Evolutionary conservation across 2,113 vertebrate genomes (phyloP).

Genomic region (Sylvia atricapilla): DNA sequence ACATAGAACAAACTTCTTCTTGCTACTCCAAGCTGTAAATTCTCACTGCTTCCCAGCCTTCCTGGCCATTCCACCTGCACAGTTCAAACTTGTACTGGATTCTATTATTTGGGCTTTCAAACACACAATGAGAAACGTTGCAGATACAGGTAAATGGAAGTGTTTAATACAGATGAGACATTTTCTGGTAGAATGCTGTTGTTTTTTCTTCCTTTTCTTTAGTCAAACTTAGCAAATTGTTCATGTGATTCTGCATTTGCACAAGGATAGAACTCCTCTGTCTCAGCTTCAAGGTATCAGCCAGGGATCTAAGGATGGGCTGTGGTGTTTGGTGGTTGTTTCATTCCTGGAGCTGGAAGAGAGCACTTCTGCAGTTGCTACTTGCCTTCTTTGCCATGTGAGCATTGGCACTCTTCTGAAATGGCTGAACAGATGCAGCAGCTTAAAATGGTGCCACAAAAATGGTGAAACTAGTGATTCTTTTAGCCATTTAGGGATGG

Average conservation of each 20-base stretch:
- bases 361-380: neutral
- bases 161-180: neutral
- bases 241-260: neutral
- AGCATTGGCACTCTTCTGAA: neutral
- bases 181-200: neutral
- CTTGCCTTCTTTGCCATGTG: neutral
- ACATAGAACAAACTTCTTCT: slow-evolving; percentile 98
- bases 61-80: slow-evolving; percentile 95
- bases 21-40: slow-evolving; percentile 97
- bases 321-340: neutral
- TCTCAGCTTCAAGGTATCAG: neutral
- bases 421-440: neutral
- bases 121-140: slow-evolving; percentile 99
- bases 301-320: neutral
- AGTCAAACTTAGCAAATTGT: neutral
- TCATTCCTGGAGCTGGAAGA: neutral
- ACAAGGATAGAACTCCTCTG: neutral
- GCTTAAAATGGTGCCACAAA: neutral
- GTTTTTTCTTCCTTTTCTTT: neutral
- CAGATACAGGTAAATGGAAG: slow-evolving; percentile 87
- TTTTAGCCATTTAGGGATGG: neutral
- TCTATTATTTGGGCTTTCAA: slow-evolving; percentile 99
- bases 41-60: slow-evolving; percentile 98
- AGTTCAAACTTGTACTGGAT: slow-evolving; percentile 98
- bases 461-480: neutral